Conservation (phyloP, 2,797 vertebrate species). For the Amphiprion clarkii region DNA sequence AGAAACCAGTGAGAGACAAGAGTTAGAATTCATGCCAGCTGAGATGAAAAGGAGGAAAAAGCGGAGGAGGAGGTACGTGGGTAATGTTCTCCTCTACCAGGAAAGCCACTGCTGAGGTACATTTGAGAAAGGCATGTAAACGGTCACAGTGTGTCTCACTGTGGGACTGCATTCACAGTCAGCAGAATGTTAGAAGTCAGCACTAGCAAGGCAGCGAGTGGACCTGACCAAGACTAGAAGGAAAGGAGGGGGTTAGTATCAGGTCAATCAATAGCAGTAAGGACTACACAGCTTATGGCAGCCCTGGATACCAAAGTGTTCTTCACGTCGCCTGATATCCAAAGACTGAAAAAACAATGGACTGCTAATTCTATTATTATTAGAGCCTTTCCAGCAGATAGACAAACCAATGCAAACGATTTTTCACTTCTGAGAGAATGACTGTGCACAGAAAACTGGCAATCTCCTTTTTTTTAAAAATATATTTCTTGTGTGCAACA, state of each 20-base stretch:
- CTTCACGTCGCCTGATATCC: background rate
- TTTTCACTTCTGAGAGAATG: background rate
- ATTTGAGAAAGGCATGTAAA: conserved; percentile 41
- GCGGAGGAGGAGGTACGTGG: background rate
- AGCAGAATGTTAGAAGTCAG: conserved; percentile 19
- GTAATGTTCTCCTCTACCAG: background rate
- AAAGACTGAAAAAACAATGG: conserved; percentile 4
- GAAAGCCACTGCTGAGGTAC: conserved; percentile 19
- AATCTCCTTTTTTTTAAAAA: background rate
- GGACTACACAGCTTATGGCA: background rate
- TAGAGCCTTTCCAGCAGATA: background rate
- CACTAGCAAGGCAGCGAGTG: background rate
- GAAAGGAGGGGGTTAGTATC: background rate
- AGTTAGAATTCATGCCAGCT: conserved; percentile 6
- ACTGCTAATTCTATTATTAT: conserved; percentile 6
- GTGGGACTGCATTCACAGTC: conserved; percentile 9
- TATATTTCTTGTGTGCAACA: conserved; percentile 13
- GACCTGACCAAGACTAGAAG: background rate
- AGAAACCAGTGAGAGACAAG: conserved; percentile 14
- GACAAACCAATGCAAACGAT: background rate
- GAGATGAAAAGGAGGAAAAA: background rate
- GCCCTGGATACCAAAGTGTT: background rate
- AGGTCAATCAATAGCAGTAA: conserved; percentile 7
- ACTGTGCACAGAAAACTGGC: conserved; percentile 1
- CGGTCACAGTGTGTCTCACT: conserved; percentile 13